Percentiles rank a stretch among this genome's conserved stretches.
phyloP scores from a whole-genome alignment of 2,113 vertebrate genomes.

The Lampris incognitus region DNA sequence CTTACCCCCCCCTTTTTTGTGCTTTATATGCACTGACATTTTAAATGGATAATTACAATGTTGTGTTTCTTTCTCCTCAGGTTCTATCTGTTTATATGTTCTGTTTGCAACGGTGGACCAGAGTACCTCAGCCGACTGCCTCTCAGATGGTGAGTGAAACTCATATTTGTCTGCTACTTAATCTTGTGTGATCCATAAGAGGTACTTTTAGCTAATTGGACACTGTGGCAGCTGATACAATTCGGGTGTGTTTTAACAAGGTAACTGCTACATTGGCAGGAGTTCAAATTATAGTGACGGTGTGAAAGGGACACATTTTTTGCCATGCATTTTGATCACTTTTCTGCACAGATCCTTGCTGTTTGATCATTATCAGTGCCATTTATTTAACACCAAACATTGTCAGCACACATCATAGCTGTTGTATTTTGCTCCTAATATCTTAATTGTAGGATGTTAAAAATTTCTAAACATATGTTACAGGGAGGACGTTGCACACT shows the following conservation, averaged over 20 bases:
- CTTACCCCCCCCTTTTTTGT: neutral
- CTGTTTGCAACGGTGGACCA: conserved; percentile 97
- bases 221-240: neutral
- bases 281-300: no score
- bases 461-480: conserved; percentile 11
- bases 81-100: conserved; percentile 99
- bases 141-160: conserved; percentile 90
- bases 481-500: conserved; percentile 97
- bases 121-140: conserved; percentile 98
- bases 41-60: neutral
- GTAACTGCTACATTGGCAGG: no score
- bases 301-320: no score
- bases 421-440: no score
- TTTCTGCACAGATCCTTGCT: no score
- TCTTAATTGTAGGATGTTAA: neutral
- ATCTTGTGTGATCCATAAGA: no score
- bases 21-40: neutral
- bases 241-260: no score
- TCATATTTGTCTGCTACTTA: neutral
- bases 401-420: no score
- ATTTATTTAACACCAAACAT: neutral
- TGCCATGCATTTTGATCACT: no score
- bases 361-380: no score
- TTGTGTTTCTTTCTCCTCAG: conserved; percentile 75
- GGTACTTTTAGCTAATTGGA: neutral